Evolutionary conservation across 2,113 vertebrate species (phyloP).

Genomic region (Lota lota): DNA sequence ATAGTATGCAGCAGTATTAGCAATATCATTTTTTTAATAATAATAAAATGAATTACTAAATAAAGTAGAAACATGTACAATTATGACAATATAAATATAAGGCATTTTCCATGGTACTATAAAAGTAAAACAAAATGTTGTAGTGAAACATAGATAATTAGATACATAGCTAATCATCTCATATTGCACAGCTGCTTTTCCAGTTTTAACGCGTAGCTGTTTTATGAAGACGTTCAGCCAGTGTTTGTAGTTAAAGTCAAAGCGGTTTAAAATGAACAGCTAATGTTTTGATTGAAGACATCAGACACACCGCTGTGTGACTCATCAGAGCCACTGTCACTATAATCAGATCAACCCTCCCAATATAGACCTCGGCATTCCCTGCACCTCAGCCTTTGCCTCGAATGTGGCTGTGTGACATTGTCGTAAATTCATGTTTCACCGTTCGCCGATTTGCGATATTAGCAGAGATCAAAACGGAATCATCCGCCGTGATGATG

Average conservation of each 20-base stretch:
- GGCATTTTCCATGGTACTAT: too few relatives aligned
- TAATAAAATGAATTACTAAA: too few relatives aligned
- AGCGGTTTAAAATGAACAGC: conserved; percentile 7
- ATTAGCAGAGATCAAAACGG: conserved; percentile 31
- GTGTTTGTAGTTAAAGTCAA: background rate
- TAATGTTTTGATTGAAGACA: conserved; percentile 11
- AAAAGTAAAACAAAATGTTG: too few relatives aligned
- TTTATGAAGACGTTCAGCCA: too few relatives aligned
- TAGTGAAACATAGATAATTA: too few relatives aligned
- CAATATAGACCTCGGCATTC: conserved; percentile 14
- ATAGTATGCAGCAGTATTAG: too few relatives aligned
- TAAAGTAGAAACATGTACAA: too few relatives aligned
- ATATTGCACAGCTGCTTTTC: too few relatives aligned
- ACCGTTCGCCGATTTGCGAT: conserved; percentile 20
- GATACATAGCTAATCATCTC: too few relatives aligned
- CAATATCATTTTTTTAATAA: too few relatives aligned
- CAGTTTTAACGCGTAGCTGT: background rate
- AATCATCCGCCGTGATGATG: conserved; percentile 13
- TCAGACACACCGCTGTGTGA: conserved; percentile 6
- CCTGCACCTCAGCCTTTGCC: background rate
- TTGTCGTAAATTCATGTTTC: conserved; percentile 25
- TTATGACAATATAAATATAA: too few relatives aligned
- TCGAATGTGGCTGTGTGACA: conserved; percentile 19
- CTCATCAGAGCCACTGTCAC: conserved; percentile 24
- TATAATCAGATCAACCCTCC: conserved; percentile 25